A percentile compares a stretch with the other conserved stretches of the same genome.
Evolutionary conservation across 2,888 invertebrate species (phyloP).

Genomic region (Anoncus sp.): DNA sequence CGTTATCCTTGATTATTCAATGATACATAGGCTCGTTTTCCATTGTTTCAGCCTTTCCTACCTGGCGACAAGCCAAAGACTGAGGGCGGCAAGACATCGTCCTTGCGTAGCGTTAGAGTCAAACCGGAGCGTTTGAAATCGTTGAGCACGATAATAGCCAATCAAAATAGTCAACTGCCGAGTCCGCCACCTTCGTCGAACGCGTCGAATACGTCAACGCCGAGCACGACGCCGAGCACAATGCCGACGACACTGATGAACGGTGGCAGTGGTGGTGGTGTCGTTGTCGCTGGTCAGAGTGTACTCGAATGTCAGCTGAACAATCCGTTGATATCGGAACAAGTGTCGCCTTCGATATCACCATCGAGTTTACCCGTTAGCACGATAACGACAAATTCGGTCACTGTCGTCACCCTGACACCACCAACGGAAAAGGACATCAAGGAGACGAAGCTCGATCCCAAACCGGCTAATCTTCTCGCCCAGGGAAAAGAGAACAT

Average conservation of each 20-base stretch:
- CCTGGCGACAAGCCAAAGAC: slow-evolving; percentile 80
- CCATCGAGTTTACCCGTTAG: slow-evolving; percentile 70
- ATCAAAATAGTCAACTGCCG: slow-evolving; percentile 76
- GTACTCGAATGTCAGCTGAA: slow-evolving; percentile 80
- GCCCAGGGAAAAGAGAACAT: slow-evolving; percentile 86
- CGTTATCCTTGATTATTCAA: not conserved
- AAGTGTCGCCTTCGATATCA: slow-evolving; percentile 74
- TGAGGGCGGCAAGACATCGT: slow-evolving; percentile 84
- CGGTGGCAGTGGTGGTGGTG: slow-evolving; percentile 48
- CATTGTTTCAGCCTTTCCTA: slow-evolving; percentile 77
- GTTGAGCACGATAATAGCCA: slow-evolving; percentile 80
- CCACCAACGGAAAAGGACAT: slow-evolving; percentile 82
- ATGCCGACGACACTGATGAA: slow-evolving; percentile 79
- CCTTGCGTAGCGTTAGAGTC: slow-evolving; percentile 87
- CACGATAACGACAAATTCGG: slow-evolving; percentile 78
- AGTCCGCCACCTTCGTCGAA: slow-evolving; percentile 80
- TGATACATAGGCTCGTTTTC: not conserved
- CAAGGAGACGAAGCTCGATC: slow-evolving; percentile 79
- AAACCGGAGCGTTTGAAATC: slow-evolving; percentile 85
- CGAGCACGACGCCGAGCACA: slow-evolving; percentile 76
- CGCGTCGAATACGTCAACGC: slow-evolving; percentile 71
- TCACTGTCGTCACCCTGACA: slow-evolving; percentile 82
- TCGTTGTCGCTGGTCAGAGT: slow-evolving; percentile 68
- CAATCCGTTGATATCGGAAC: slow-evolving; percentile 75
- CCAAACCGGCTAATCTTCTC: slow-evolving; percentile 80